Conservation (phyloP, 2,888 invertebrate genomes). For the Phortica magna region DNA sequence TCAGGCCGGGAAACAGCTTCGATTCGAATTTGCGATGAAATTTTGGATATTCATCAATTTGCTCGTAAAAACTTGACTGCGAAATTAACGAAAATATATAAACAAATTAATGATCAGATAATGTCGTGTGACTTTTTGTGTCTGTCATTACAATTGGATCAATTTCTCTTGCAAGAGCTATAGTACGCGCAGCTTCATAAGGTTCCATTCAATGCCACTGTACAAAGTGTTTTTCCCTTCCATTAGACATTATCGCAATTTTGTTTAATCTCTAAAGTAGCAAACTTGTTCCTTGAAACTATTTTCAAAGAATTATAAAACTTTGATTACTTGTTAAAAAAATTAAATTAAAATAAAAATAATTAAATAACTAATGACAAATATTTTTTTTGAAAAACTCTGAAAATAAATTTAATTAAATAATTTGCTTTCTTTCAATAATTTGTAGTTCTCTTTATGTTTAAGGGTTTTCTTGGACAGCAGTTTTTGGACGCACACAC, state of each 20-base stretch:
- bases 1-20: conserved; percentile 51
- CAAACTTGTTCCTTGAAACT: not conserved
- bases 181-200: not conserved
- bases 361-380: no score
- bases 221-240: not conserved
- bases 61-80: conserved; percentile 13
- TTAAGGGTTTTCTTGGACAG: no score
- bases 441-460: no score
- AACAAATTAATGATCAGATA: not conserved
- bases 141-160: conserved; percentile 21
- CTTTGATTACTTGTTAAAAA: not conserved
- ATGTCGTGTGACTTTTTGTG: not conserved
- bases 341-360: no score
- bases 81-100: conserved; percentile 4
- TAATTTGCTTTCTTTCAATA: no score
- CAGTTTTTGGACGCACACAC: no score
- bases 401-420: no score
- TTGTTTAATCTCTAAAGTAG: not conserved
- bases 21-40: conserved; percentile 11
- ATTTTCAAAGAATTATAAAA: not conserved
- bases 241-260: conserved; percentile 12
- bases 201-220: conserved; percentile 20
- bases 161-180: conserved; percentile 16
- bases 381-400: no score
- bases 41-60: not conserved